Evolutionary conservation across 2,797 vertebrate species (phyloP).

Genomic region (Nothura maculosa): DNA sequence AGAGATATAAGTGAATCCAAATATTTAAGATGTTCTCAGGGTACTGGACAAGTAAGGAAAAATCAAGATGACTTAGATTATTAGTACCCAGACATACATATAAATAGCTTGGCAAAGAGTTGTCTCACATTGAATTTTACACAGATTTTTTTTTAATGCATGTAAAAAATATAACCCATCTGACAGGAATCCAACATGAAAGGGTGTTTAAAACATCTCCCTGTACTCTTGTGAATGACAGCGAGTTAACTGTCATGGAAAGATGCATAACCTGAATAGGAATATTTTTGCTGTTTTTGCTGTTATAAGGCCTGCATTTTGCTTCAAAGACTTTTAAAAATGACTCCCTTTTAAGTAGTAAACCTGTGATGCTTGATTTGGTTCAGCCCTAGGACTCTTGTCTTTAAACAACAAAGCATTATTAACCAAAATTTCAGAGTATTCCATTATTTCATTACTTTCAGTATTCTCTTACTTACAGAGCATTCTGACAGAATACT

Average conservation of each 20-base stretch:
- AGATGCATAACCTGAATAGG: neutral
- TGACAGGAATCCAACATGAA: neutral
- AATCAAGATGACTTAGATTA: neutral
- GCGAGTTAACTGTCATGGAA: slow-evolving; percentile 2
- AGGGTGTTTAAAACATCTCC: slow-evolving; percentile 14
- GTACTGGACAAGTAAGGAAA: neutral
- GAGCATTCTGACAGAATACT: neutral
- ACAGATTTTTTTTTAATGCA: neutral
- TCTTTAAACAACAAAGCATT: neutral
- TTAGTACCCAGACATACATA: neutral
- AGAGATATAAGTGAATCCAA: neutral
- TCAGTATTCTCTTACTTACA: neutral
- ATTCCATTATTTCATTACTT: too few species aligned
- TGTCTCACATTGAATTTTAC: neutral
- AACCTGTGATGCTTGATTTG: neutral
- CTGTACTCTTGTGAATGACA: slow-evolving; percentile 21
- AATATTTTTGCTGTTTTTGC: slow-evolving; percentile 7
- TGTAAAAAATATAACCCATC: slow-evolving; percentile 6
- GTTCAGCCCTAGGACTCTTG: neutral
- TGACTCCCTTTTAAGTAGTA: neutral
- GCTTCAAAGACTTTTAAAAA: neutral
- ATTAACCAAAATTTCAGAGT: neutral
- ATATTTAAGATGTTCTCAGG: slow-evolving; percentile 6
- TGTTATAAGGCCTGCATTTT: neutral
- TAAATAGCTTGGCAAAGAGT: slow-evolving; percentile 11